Evolutionary conservation across 2,888 invertebrate species (phyloP), one percentile per base, ranked within the genome.

Genomic region (Drosophila paramelanica): DNA sequence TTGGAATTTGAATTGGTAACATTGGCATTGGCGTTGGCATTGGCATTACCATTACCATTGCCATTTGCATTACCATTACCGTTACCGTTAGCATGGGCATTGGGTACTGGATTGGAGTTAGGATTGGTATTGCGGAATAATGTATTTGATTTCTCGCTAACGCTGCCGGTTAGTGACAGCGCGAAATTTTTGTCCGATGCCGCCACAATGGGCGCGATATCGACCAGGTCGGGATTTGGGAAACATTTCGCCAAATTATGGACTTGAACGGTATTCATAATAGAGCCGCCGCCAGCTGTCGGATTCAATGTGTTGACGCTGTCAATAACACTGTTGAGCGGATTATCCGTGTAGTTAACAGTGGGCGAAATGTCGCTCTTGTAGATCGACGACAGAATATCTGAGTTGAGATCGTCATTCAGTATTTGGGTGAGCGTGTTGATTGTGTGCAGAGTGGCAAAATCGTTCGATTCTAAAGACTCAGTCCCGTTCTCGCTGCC

Each of bases 351-450:
- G 53, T 74, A 88, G 11, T 60, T 82, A 6, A 58, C 42, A 8
- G 46, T 41, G 1, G 81, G 50, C 4, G 67, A 93, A 59, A 94
- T 92, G 57, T 95, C 95, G 79, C 95, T 94, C 92, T 96, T 96
- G 93, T 95, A 96, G 75, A 96, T 93, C 70, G 95, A 95, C 67
- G 95, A 94, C 49, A 96, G 92, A 79, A 96, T 93, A 87, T 95
- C 95, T 56, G 94, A 93, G 57, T 95, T 94, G 1, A 92, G 83
- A 42, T 91, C 92, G 55, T 90, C 91, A 46, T 75, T 90, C 11
- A 91, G 62, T 36, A 90, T 90, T 69, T 90, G 90, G 53, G 82
- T 89, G 33, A 91, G 65, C 1, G 90, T 77, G 64, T 88, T 83
- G 2, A 90, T 84, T 11, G 89, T 89, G 52, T 93, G 81, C 33